Base-by-base conservation (phyloP, 2,797 vertebrate species). In the Hipposideros larvatus region DNA sequence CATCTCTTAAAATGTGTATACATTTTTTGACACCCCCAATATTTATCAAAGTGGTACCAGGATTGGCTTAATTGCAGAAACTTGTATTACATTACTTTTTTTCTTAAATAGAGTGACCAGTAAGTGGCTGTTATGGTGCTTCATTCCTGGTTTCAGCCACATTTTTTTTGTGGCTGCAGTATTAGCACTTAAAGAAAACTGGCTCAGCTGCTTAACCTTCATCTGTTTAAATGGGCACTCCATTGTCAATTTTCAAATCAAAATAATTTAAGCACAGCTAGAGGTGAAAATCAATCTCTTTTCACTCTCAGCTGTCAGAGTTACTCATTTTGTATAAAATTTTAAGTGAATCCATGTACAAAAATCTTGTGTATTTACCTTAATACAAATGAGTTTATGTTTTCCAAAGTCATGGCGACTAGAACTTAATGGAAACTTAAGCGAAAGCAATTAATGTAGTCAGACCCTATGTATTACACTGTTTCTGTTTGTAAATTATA, bases 271-370 rank as follows among this genome's bases (percentile, higher is more conserved):
- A 68, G 22, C 46, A 51, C 0, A 46, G 11, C 19, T 79, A 5
- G 24, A 74, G n/a, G 28, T 55, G 57, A 94, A 75, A 95, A 37
- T 41, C 18, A 31, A 70, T 93, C 2, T 87, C 41, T 46, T 51
- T 78, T 66, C 11, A 61, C 11, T 22, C 11, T 73, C 34, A 74
- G 7, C 15, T 92, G 14, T 92, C 46, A 70, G 21, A n/a, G 21
- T 86, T 73, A 48, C 24, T 84, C 6, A 93, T 87, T 84, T 94
- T 92, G 5, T 14, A 31, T 65, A n/a, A 73, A 82, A 80, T 84
- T 65, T 66, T 48, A 71, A 66, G 24, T 65, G 18, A 87, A 77
- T 66, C 4, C 26, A 16, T 48, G 7, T 43, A n/a, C 19, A 74
- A n/a, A 96, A 90, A 55, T 18, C 21, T 4, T 55, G 4, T 59